Conservation (phyloP, 2,888 invertebrate genomes). For the Cantharis rufa region DNA sequence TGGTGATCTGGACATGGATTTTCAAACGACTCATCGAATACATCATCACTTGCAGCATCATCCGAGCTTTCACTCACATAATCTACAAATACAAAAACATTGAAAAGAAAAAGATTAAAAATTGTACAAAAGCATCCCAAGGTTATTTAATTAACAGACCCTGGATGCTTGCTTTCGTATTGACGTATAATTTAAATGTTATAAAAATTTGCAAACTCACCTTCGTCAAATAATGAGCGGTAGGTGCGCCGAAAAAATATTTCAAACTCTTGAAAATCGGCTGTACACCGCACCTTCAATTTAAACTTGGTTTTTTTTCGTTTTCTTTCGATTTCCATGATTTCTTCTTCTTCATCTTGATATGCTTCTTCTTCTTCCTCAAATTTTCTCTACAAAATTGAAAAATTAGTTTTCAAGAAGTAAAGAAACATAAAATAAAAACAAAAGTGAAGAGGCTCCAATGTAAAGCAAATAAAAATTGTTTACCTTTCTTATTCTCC, state of each 20-base stretch:
- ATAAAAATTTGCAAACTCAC: slow-evolving; percentile 21
- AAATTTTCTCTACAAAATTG: slow-evolving; percentile 1
- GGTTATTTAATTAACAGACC: too few species aligned
- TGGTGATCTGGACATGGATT: background rate
- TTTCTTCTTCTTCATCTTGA: background rate
- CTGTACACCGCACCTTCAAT: slow-evolving; percentile 22
- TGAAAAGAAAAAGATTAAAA: background rate
- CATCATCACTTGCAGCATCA: too few species aligned
- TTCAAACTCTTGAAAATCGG: slow-evolving; percentile 38
- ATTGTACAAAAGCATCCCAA: too few species aligned
- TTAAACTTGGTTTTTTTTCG: slow-evolving; percentile 6
- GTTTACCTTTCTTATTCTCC: background rate
- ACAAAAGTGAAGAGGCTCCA: background rate
- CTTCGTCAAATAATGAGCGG: slow-evolving; percentile 40
- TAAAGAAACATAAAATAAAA: too few species aligned
- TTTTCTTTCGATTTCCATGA: background rate
- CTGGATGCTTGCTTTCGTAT: too few species aligned
- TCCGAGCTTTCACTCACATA: background rate
- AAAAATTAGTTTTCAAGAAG: background rate
- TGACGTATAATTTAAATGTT: background rate
- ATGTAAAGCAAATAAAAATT: background rate
- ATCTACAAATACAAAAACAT: background rate
- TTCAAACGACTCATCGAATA: background rate
- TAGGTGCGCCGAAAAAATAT: slow-evolving; percentile 41
- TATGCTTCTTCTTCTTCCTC: background rate